These are phyloP conservation scores for Manacus vitellinus DNA, from an alignment of 2,113 vertebrate genomes.

Conservation along the genomic window DNA sequence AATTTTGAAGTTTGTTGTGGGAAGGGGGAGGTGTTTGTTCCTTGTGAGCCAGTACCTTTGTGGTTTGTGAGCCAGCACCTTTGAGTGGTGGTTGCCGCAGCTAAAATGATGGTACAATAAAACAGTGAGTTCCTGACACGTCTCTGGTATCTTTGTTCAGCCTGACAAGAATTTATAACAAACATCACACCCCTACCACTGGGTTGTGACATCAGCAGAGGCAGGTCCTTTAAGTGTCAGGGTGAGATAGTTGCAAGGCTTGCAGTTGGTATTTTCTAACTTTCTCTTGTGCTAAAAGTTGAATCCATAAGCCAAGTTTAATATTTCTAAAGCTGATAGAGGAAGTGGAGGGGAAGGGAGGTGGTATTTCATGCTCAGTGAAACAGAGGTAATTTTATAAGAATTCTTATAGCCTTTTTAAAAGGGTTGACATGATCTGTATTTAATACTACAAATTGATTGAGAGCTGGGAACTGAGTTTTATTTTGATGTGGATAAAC, in stretches of 20 bases:
- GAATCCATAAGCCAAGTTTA: neutral
- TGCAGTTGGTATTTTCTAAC: neutral
- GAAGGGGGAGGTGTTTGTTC: neutral
- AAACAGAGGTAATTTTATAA: neutral
- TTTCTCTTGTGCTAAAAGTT: neutral
- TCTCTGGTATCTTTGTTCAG: neutral
- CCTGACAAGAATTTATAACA: neutral
- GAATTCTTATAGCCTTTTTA: neutral
- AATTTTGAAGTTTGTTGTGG: neutral
- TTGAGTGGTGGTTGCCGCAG: neutral
- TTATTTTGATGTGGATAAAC: neutral
- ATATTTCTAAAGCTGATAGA: neutral
- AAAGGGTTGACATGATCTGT: neutral
- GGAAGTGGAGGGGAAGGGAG: neutral
- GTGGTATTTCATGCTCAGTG: neutral
- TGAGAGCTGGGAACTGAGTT: neutral
- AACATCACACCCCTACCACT: neutral
- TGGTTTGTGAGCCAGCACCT: neutral
- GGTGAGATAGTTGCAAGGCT: neutral
- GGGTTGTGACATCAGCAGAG: rapidly evolving
- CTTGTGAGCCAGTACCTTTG: neutral
- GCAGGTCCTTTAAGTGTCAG: neutral
- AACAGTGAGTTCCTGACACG: neutral
- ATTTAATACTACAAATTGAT: neutral
- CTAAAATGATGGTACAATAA: neutral